Base-by-base conservation (phyloP, 35 echinoderm and acorn worm genomes). In the Eucidaris tribuloides region DNA sequence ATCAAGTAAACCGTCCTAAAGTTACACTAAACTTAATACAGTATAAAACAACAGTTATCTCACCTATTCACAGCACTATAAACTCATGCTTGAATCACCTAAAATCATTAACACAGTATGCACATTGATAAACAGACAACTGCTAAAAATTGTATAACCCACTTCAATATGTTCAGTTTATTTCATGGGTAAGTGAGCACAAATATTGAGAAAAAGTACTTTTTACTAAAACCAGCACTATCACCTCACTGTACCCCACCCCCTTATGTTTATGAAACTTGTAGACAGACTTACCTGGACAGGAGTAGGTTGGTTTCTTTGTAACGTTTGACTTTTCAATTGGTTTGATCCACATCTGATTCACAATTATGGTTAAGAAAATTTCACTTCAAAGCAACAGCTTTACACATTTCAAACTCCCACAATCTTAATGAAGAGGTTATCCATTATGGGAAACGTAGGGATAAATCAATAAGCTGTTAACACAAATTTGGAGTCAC, bases 311-410 rank as follows among this genome's bases (percentile, higher is more conserved):
- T n/a, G 30, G 31, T 58, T 20, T 68, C 23, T 22, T 55, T 17
- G 65, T 76, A 27, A 82, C 37, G 0, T 41, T 59, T 58, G 87
- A 86, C 40, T 72, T 96, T 42, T 96, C 87, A 32, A 42, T 68
- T 62, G 92, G 87, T 58, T 96, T 90, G 19, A 90, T 66, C 92
- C 87, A 96, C 34, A 96, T 90, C 92, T 96, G 45, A 63, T 18
- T 1, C 56, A 45, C n/a, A 39, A 50, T 45, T 9, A 52, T 79
- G 35, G 44, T 32, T 20, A 76, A 86, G 82, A 33, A 78, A 85
- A 63, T 34, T 46, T 5, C 19, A 15, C 76, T 23, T 0, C 35
- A 18, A 18, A 44, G 20, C 17, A 7, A 18, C 35, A 78, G 9
- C 42, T 78, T 78, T n/a, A 4, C 23, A 18, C 44, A 20, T 23